Conservation (phyloP, 2,888 invertebrate genomes). For the Deilephila porcellus region DNA sequence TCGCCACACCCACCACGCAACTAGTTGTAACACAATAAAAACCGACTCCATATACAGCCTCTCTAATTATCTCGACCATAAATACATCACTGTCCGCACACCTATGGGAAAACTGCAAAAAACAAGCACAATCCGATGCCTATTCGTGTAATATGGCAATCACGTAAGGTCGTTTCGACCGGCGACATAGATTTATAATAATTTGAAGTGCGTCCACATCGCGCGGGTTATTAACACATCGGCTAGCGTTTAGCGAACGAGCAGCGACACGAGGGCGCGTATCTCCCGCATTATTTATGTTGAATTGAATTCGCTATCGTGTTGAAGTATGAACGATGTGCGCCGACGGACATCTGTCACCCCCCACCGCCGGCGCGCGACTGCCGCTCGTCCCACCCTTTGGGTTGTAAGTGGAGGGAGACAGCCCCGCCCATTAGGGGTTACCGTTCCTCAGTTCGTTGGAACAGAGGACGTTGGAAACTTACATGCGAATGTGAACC, state of each 20-base stretch:
- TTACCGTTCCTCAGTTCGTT: conserved; percentile 41
- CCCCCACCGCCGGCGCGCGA: conserved; percentile 71
- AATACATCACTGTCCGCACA: conserved; percentile 21
- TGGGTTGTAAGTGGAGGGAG: conserved; percentile 48
- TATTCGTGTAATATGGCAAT: conserved; percentile 33
- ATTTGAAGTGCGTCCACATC: conserved; percentile 32
- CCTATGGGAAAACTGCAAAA: conserved; percentile 17
- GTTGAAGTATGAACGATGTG: conserved; percentile 75
- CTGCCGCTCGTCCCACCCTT: conserved; percentile 71
- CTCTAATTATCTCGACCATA: conserved; percentile 18
- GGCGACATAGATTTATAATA: conserved; percentile 44
- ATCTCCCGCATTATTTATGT: conserved; percentile 65
- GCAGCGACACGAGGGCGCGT: conserved; percentile 42
- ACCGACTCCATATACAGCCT: background rate
- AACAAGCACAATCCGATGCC: conserved; percentile 16
- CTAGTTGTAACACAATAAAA: background rate
- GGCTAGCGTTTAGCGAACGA: conserved; percentile 39
- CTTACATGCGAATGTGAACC: conserved; percentile 46
- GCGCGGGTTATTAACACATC: conserved; percentile 22
- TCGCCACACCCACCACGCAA: conserved; percentile 7
- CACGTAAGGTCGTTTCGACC: conserved; percentile 38
- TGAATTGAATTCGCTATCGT: conserved; percentile 74
- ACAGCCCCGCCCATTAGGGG: conserved; percentile 56
- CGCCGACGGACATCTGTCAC: conserved; percentile 73
- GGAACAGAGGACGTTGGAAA: conserved; percentile 37